Conservation (phyloP, 1,140 invertebrate species). For the Magallana gigas region DNA sequence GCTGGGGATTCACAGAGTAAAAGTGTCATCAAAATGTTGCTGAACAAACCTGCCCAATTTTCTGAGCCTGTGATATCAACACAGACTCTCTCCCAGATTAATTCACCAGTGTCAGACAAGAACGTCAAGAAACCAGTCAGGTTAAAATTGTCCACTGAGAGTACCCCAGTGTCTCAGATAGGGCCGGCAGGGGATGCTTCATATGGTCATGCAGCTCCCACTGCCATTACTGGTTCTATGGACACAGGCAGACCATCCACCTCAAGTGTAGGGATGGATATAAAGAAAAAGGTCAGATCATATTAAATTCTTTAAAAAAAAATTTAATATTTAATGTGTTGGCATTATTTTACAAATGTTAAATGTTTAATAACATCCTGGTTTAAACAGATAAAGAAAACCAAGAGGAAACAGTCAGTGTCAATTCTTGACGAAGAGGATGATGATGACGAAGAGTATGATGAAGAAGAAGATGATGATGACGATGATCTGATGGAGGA, state of each 20-base stretch:
- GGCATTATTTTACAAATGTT: no score
- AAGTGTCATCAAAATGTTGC: constrained; percentile 59
- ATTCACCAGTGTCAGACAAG: background rate
- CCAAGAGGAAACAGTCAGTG: constrained; percentile 24
- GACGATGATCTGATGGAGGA: constrained; percentile 45
- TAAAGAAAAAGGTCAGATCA: background rate
- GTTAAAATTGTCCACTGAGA: constrained; percentile 2
- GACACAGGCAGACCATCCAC: background rate
- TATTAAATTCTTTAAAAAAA: background rate
- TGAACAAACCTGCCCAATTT: constrained; percentile 56
- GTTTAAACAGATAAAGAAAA: background rate
- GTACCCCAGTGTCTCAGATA: background rate
- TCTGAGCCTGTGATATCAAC: constrained; percentile 51
- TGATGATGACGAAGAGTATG: constrained; percentile 50
- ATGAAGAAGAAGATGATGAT: constrained; percentile 51
- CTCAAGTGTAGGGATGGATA: background rate
- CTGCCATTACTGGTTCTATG: background rate
- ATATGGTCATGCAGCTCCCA: background rate
- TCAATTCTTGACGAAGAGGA: constrained; percentile 48
- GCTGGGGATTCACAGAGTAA: constrained; percentile 26
- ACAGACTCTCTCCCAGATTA: constrained; percentile 36
- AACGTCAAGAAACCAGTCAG: constrained; percentile 39
- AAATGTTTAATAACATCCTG: no score
- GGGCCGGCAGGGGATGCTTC: background rate
- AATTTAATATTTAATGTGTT: no score